Evolutionary conservation across 2,797 vertebrate species (phyloP).

Genomic region (Myioborus melanocephalus): DNA sequence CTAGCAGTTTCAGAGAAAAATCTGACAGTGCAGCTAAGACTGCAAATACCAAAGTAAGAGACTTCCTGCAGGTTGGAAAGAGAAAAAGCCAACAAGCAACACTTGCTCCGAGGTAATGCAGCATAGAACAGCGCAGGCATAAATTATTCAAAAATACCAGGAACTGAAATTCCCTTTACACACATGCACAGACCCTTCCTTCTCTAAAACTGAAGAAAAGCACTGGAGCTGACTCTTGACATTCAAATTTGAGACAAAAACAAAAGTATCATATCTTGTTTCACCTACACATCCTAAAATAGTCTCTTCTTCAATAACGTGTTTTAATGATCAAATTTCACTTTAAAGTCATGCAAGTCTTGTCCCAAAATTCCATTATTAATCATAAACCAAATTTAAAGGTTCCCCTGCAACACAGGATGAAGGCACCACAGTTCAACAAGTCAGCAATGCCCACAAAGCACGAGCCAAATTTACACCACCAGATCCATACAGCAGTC

Average conservation of each 20-base stretch:
- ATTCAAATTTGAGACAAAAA: not conserved
- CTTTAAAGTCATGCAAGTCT: constrained; percentile 26
- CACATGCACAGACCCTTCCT: not conserved
- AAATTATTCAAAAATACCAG: not conserved
- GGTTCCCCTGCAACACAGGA: not conserved
- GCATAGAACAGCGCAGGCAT: not conserved
- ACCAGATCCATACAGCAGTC: constrained; percentile 6
- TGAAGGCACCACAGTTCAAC: constrained; percentile 18
- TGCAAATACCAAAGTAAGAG: not conserved
- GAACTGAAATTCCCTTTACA: not conserved
- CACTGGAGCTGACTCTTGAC: not conserved
- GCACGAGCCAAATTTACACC: constrained; percentile 11
- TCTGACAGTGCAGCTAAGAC: not conserved
- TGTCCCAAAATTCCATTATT: not conserved
- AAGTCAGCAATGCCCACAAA: constrained; percentile 43
- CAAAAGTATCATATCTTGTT: not conserved
- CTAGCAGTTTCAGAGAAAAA: not conserved
- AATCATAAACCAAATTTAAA: constrained; percentile 17
- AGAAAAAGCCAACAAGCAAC: not conserved
- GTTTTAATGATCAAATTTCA: not conserved
- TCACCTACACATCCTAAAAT: not conserved
- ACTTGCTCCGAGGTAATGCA: not conserved
- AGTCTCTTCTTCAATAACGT: not conserved
- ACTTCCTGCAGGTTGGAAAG: not conserved
- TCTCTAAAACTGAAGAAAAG: not conserved